phyloP scores from a whole-genome alignment of 2,113 vertebrate species.

The Cottus gobio region DNA sequence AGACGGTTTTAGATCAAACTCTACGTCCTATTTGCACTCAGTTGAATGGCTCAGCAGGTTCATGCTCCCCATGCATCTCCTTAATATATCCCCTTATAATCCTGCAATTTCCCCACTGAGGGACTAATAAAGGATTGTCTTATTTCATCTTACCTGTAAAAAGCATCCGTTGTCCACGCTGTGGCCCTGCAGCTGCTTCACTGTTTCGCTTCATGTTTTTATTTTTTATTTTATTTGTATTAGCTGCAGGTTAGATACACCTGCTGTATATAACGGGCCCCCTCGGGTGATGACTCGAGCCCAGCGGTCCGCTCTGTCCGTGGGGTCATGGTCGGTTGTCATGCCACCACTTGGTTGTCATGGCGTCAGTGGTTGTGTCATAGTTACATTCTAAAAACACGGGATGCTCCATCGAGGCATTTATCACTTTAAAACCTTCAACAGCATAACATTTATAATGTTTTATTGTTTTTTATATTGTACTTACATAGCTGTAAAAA shows the following conservation, averaged over 20 bases:
- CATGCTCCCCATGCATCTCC: background rate
- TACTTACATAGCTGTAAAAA: background rate
- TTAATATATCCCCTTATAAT: too few species aligned
- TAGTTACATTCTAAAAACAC: constrained; percentile 30
- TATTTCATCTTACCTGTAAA: constrained; percentile 86
- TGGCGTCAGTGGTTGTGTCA: constrained; percentile 52
- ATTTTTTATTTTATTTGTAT: background rate
- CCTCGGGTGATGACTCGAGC: constrained; percentile 46
- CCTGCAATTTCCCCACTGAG: too few species aligned
- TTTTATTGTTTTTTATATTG: background rate
- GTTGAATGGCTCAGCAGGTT: background rate
- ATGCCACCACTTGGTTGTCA: constrained; percentile 62
- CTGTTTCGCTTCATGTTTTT: constrained; percentile 5
- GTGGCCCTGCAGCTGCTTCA: background rate
- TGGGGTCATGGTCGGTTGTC: constrained; percentile 62
- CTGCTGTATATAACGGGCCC: background rate
- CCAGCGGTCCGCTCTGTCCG: constrained; percentile 39
- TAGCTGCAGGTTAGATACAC: background rate
- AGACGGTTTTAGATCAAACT: background rate
- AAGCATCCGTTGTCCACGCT: constrained; percentile 73
- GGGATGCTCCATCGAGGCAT: constrained; percentile 6
- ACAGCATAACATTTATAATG: background rate
- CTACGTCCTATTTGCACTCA: background rate
- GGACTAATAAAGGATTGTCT: too few species aligned
- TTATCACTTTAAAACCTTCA: background rate